Evolutionary conservation across 2,113 vertebrate species (phyloP).

Genomic region (Speoplatyrhinus poulsoni): DNA sequence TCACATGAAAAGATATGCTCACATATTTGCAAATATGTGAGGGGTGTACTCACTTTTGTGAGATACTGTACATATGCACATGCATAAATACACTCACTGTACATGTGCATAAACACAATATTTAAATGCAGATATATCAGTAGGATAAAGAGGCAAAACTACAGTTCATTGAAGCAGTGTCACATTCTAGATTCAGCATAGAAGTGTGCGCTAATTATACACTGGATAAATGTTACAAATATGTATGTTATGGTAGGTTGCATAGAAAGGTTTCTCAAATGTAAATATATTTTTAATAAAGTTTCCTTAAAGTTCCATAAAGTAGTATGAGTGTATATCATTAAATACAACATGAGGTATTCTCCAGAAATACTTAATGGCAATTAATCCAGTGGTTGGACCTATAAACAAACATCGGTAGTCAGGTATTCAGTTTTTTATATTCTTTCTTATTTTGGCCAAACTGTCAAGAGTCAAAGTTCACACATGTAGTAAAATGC

Average conservation of each 20-base stretch:
- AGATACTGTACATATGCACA: conserved; percentile 73
- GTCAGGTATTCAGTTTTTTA: background rate
- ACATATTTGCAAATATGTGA: no score
- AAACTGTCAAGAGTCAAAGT: conserved; percentile 21
- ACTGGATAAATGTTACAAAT: conserved; percentile 40
- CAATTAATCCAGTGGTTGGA: conserved; percentile 29
- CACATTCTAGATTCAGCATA: conserved; percentile 35
- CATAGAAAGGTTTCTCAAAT: conserved; percentile 59
- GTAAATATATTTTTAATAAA: conserved; percentile 41
- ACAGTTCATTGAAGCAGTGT: conserved; percentile 40
- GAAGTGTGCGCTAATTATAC: conserved; percentile 38
- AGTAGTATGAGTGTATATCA: conserved; percentile 20
- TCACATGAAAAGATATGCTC: no score
- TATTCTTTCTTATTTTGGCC: conserved; percentile 9
- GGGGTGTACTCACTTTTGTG: no score
- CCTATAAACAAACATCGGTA: conserved; percentile 4
- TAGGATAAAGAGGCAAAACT: conserved; percentile 40
- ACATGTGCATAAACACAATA: conserved; percentile 54
- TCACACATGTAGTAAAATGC: conserved; percentile 15
- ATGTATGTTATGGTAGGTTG: conserved; percentile 54
- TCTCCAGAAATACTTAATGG: conserved; percentile 36
- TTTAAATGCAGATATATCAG: conserved; percentile 42
- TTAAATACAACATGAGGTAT: conserved; percentile 55
- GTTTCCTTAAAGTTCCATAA: conserved; percentile 21
- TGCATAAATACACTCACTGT: conserved; percentile 65